Conservation (phyloP, 2,888 invertebrate genomes). For the Apamea monoglypha region DNA sequence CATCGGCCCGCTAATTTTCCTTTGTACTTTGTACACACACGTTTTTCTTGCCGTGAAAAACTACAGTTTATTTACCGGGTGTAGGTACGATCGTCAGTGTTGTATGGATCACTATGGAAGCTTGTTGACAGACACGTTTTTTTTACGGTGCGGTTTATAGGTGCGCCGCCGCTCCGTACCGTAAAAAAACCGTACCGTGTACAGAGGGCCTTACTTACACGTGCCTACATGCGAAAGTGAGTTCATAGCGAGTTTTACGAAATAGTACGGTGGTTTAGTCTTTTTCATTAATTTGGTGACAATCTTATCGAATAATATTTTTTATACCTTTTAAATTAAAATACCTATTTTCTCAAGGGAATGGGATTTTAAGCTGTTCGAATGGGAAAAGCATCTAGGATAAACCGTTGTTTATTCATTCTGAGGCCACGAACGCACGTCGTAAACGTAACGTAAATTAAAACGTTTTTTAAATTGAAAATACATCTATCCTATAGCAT, state of each 20-base stretch:
- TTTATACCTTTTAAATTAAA: not conserved
- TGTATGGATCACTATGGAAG: no score
- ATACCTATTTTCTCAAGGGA: not conserved
- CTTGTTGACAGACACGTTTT: no score
- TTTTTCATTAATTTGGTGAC: not conserved
- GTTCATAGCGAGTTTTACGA: not conserved
- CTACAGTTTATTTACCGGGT: no score
- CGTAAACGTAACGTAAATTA: not conserved
- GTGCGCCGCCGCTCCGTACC: no score
- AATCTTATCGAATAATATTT: not conserved
- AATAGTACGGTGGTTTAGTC: not conserved
- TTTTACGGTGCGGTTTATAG: no score
- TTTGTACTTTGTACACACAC: not conserved
- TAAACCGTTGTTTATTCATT: slow-evolving; percentile 2
- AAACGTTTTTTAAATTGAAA: not conserved
- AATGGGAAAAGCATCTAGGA: not conserved
- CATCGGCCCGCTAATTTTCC: not conserved
- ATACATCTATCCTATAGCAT: not conserved
- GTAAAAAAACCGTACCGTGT: no score
- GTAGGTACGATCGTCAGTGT: no score
- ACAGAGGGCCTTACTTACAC: not conserved
- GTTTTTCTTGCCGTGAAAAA: no score
- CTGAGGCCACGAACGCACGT: not conserved
- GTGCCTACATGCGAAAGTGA: not conserved
- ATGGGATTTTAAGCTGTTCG: not conserved